Evolutionary conservation across 2,888 invertebrate genomes (phyloP).

Genomic region (Anaspis maculata): DNA sequence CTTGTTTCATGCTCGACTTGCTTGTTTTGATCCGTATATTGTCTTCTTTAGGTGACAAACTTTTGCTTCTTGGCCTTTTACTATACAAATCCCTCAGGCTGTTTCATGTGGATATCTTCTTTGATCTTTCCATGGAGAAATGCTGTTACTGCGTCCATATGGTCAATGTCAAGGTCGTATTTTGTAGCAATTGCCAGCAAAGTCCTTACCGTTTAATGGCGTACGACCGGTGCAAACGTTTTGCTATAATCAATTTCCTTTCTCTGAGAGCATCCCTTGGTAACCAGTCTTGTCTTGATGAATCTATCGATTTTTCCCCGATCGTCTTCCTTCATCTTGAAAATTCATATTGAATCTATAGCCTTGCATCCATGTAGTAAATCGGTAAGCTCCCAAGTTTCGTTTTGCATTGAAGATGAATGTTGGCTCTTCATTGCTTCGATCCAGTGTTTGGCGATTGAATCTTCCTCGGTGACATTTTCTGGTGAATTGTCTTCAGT

Average conservation of each 20-base stretch:
- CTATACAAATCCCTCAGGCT: constrained; percentile 11
- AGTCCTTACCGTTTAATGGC: constrained; percentile 14
- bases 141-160: constrained; percentile 17
- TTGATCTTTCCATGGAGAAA: constrained; percentile 19
- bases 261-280: constrained; percentile 21
- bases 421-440: too few relatives aligned
- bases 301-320: constrained; percentile 24
- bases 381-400: not conserved
- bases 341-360: not conserved
- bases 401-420: not conserved
- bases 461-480: not conserved
- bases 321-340: too few relatives aligned
- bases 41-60: constrained; percentile 1
- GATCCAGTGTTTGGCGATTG: too few relatives aligned
- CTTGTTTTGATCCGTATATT: constrained; percentile 2
- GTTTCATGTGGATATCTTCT: constrained; percentile 17
- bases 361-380: not conserved
- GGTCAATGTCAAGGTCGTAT: constrained; percentile 13
- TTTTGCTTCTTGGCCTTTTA: not conserved
- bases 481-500: not conserved
- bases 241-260: constrained; percentile 20
- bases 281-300: constrained; percentile 22
- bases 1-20: not conserved
- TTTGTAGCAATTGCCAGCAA: constrained; percentile 20
- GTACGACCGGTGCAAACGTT: constrained; percentile 20